These are phyloP conservation scores for Lacanobia oleracea DNA, from an alignment of 2,888 invertebrate species.

Conservation along the genomic window DNA sequence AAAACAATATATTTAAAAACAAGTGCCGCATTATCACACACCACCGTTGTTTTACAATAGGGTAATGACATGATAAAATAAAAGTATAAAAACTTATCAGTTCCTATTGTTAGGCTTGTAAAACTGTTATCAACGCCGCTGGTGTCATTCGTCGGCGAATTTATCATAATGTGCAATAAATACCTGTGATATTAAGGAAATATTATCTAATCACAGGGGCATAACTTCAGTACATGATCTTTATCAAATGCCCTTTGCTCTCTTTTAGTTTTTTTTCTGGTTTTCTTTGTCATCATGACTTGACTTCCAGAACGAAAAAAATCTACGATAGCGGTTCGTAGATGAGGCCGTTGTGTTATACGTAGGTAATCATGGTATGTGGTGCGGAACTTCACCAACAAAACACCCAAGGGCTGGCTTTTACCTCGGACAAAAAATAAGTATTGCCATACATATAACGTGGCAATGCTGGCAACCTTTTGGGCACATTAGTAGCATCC, in stretches of 20 bases:
- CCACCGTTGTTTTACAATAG: conserved; percentile 43
- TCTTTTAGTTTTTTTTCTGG: neutral
- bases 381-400: too few relatives aligned
- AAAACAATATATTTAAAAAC: conserved; percentile 5
- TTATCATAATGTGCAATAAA: conserved; percentile 52
- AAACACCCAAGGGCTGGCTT: too few relatives aligned
- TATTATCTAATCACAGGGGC: conserved; percentile 41
- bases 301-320: too few relatives aligned
- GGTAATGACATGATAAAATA: conserved; percentile 55
- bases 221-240: neutral
- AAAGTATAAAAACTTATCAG: conserved; percentile 43
- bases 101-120: conserved; percentile 25
- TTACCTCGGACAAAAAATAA: too few relatives aligned
- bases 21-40: conserved; percentile 15
- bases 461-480: too few relatives aligned
- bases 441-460: too few relatives aligned
- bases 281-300: neutral
- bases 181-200: conserved; percentile 17
- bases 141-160: conserved; percentile 24
- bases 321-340: too few relatives aligned
- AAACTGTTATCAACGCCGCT: conserved; percentile 47
- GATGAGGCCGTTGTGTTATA: too few relatives aligned
- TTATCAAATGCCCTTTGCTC: conserved; percentile 29
- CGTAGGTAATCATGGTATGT: too few relatives aligned
- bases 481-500: too few relatives aligned